Percentiles rank a stretch among this genome's conserved stretches.
Conservation (phyloP, 2,888 invertebrate genomes). For the Leucoma salicis region DNA sequence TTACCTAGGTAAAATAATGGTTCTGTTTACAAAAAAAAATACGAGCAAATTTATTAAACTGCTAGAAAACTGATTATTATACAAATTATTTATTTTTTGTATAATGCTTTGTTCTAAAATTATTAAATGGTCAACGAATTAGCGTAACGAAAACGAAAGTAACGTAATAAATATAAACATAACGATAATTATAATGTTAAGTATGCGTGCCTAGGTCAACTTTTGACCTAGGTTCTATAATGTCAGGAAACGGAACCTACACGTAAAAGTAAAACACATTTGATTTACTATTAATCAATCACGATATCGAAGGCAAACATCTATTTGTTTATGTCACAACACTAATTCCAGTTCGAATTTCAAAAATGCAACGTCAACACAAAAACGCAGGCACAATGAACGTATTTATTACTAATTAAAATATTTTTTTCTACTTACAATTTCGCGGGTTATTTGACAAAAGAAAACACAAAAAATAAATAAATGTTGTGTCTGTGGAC, state of each 20-base stretch:
- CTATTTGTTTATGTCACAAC: slow-evolving; percentile 25
- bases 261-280: slow-evolving; percentile 33
- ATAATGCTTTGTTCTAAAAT: no score
- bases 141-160: neutral
- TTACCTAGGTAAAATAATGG: no score
- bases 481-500: slow-evolving; percentile 39
- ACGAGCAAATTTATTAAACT: neutral
- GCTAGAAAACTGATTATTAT: no score
- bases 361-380: slow-evolving; percentile 7
- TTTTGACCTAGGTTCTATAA: slow-evolving; percentile 25
- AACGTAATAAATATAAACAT: neutral
- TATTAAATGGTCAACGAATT: no score
- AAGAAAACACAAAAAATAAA: slow-evolving; percentile 48
- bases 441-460: slow-evolving; percentile 37
- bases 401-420: slow-evolving; percentile 8
- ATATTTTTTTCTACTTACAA: slow-evolving; percentile 28
- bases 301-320: slow-evolving; percentile 26
- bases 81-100: no score
- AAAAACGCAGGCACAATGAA: slow-evolving; percentile 22
- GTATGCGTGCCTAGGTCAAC: slow-evolving; percentile 26
- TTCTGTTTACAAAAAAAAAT: slow-evolving; percentile 5
- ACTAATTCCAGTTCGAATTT: slow-evolving; percentile 21
- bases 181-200: neutral
- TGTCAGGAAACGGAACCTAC: slow-evolving; percentile 25
- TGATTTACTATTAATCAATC: slow-evolving; percentile 24